Percentiles rank a stretch among this genome's conserved stretches.
These are phyloP conservation scores for Drosophila ficusphila DNA, from an alignment of 1,140 invertebrate species.

Conservation along the genomic window DNA sequence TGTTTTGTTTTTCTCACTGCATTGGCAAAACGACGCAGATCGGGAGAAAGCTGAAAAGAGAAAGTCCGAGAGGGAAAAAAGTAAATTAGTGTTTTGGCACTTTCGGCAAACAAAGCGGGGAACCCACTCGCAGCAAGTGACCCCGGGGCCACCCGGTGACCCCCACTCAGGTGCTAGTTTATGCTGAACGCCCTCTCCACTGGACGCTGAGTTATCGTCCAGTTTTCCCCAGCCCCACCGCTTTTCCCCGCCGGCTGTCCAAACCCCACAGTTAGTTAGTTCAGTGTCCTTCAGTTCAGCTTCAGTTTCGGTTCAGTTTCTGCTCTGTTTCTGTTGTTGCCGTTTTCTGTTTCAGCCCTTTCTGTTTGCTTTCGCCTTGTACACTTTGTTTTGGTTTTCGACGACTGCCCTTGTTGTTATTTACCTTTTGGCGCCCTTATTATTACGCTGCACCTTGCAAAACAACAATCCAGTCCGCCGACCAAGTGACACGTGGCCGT, in stretches of 20 bases:
- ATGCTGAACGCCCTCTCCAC: constrained; percentile 52
- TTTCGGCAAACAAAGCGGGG: constrained; percentile 76
- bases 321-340: constrained; percentile 36
- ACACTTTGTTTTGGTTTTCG: constrained; percentile 51
- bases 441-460: constrained; percentile 67
- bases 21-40: not conserved
- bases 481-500: constrained; percentile 30
- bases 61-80: constrained; percentile 54
- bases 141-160: constrained; percentile 40
- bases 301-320: constrained; percentile 30
- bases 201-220: constrained; percentile 66
- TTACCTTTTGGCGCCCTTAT: constrained; percentile 78
- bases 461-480: constrained; percentile 19
- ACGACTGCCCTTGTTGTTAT: constrained; percentile 60
- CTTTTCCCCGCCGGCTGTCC: constrained; percentile 1
- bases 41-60: constrained; percentile 21
- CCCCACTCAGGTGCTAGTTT: constrained; percentile 72
- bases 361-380: constrained; percentile 47
- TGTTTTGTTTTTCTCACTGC: not conserved
- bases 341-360: constrained; percentile 27
- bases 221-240: not conserved
- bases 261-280: constrained; percentile 69
- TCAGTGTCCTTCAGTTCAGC: constrained; percentile 71
- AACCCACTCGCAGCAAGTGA: constrained; percentile 12
- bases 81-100: constrained; percentile 83